phyloP scores from a whole-genome alignment of 1,140 invertebrate species.

The Planococcus citri region DNA sequence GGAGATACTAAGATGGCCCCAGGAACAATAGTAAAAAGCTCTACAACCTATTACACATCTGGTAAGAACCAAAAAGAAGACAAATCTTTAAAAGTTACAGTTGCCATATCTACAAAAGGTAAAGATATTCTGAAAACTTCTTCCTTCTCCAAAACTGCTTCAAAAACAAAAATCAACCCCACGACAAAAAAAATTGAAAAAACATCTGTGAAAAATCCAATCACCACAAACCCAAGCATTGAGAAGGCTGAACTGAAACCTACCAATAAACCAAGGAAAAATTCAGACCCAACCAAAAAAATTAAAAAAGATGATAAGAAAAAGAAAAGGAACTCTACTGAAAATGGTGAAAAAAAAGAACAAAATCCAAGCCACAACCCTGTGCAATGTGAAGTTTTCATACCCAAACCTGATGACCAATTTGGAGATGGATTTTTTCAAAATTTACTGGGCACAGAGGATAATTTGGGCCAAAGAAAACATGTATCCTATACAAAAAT shows the following conservation, averaged over 20 bases:
- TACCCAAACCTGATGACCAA: slow-evolving; percentile 24
- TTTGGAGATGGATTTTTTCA: slow-evolving; percentile 24
- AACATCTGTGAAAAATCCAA: slow-evolving; percentile 22
- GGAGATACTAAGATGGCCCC: background rate
- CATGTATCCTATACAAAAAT: slow-evolving; percentile 23
- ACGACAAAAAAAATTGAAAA: slow-evolving; percentile 26
- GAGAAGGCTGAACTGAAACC: slow-evolving; percentile 19
- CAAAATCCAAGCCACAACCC: slow-evolving; percentile 36
- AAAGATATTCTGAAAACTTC: slow-evolving; percentile 35
- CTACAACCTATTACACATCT: slow-evolving; percentile 34
- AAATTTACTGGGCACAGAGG: slow-evolving; percentile 8
- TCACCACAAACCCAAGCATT: background rate
- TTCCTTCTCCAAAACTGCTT: slow-evolving; percentile 21
- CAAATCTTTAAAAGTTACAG: slow-evolving; percentile 37
- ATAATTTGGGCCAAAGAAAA: background rate
- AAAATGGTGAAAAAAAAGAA: slow-evolving; percentile 35
- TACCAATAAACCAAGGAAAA: background rate
- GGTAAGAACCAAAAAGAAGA: slow-evolving; percentile 34
- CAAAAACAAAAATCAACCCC: slow-evolving; percentile 22
- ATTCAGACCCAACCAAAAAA: background rate
- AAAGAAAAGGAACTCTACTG: background rate
- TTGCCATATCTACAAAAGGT: slow-evolving; percentile 38
- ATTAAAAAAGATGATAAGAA: slow-evolving; percentile 17
- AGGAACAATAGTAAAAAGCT: slow-evolving; percentile 34
- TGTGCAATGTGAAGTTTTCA: slow-evolving; percentile 36